Evolutionary conservation across 2,113 vertebrate species (phyloP).

Genomic region (Perognathus longimembris): DNA sequence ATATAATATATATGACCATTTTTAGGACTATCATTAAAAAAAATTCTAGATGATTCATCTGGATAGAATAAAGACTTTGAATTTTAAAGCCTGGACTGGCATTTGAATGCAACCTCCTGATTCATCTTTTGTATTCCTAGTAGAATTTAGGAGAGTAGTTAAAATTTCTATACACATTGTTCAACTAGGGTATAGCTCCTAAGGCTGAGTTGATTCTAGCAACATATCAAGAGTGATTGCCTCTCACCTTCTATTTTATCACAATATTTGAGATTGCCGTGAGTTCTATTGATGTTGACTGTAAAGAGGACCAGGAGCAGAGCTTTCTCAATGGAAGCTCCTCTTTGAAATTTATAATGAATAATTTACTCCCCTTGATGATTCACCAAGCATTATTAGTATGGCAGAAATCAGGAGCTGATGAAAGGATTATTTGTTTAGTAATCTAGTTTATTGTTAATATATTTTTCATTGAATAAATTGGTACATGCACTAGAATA

Average conservation of each 20-base stretch:
- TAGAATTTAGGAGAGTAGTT: slow-evolving; percentile 53
- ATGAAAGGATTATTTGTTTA: slow-evolving; percentile 77
- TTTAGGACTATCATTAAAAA: not conserved
- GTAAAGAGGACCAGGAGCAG: slow-evolving; percentile 65
- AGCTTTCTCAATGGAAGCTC: slow-evolving; percentile 59
- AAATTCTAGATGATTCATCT: slow-evolving; percentile 44
- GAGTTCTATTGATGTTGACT: slow-evolving; percentile 71
- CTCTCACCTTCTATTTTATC: slow-evolving; percentile 71
- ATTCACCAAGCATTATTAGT: slow-evolving; percentile 66
- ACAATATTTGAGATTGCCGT: slow-evolving; percentile 56
- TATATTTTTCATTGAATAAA: slow-evolving; percentile 77
- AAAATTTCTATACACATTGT: slow-evolving; percentile 22
- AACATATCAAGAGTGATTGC: slow-evolving; percentile 51
- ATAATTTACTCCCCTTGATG: slow-evolving; percentile 75
- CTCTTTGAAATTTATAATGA: slow-evolving; percentile 77
- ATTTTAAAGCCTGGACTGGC: slow-evolving; percentile 42
- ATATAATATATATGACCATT: not conserved
- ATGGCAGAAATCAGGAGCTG: slow-evolving; percentile 53
- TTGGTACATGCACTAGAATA: slow-evolving; percentile 69
- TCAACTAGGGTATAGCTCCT: slow-evolving; percentile 11
- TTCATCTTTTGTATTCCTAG: slow-evolving; percentile 52
- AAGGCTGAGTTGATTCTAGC: slow-evolving; percentile 30
- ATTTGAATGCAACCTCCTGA: slow-evolving; percentile 43
- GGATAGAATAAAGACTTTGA: slow-evolving; percentile 25
- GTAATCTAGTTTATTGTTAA: slow-evolving; percentile 69